Percentiles rank a stretch among this genome's conserved stretches.
Conservation (phyloP, 2,113 vertebrate species). For the Mastomys coucha region DNA sequence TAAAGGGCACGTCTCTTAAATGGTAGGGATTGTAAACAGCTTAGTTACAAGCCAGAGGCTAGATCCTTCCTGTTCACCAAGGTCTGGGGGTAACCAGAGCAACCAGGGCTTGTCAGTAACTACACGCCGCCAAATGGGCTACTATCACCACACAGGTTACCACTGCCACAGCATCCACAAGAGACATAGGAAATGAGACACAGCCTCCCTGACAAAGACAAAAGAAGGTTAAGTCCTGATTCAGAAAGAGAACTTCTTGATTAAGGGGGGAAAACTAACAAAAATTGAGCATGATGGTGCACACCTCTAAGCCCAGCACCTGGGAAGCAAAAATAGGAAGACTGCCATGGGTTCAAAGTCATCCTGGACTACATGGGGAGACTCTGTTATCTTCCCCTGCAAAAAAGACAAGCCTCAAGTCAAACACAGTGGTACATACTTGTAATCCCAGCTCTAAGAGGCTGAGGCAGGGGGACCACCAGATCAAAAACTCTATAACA, state of each 20-base stretch:
- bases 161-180: background rate
- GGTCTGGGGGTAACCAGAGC: fast-evolving
- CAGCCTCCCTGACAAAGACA: background rate
- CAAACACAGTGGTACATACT: too few species aligned
- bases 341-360: background rate
- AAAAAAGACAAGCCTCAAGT: background rate
- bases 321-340: background rate
- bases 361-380: background rate
- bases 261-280: too few species aligned
- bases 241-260: background rate
- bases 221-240: background rate
- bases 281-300: background rate
- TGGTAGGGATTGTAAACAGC: background rate
- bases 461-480: background rate
- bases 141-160: background rate
- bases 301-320: background rate
- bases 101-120: background rate
- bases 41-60: background rate
- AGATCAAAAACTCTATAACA: background rate
- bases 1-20: background rate
- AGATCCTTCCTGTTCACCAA: fast-evolving
- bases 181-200: background rate
- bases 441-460: background rate
- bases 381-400: too few species aligned
- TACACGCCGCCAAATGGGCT: background rate